phyloP scores from a whole-genome alignment of 2,888 invertebrate species.

The Tetropium fuscum region DNA sequence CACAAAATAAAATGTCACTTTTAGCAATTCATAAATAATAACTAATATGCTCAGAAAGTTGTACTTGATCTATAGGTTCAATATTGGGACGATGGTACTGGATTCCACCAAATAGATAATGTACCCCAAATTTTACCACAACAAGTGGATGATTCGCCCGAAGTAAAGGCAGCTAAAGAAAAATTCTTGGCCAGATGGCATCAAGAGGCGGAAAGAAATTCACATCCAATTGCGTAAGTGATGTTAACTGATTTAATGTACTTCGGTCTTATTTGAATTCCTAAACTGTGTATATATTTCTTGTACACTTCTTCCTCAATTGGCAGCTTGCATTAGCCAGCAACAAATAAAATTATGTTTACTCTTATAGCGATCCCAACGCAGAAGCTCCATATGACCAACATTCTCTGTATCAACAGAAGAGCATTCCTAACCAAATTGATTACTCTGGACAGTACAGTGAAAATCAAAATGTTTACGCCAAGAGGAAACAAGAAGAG shows the following conservation, averaged over 20 bases:
- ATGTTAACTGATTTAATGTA: too few species aligned
- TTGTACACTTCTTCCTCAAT: too few species aligned
- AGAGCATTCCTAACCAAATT: slow-evolving; percentile 32
- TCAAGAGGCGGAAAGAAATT: slow-evolving; percentile 71
- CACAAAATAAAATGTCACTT: too few species aligned
- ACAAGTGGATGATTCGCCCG: slow-evolving; percentile 77
- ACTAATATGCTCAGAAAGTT: too few species aligned
- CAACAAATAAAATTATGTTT: too few species aligned
- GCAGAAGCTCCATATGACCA: slow-evolving; percentile 17
- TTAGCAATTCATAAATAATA: too few species aligned
- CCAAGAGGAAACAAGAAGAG: slow-evolving; percentile 32
- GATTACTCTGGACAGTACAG: slow-evolving; percentile 46
- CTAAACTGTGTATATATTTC: too few species aligned
- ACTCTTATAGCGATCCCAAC: too few species aligned
- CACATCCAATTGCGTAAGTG: slow-evolving; percentile 59
- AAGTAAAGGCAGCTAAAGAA: slow-evolving; percentile 76
- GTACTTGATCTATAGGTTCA: slow-evolving; percentile 72
- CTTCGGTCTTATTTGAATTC: too few species aligned
- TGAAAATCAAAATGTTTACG: slow-evolving; percentile 39
- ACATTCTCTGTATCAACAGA: background rate
- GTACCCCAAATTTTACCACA: slow-evolving; percentile 73
- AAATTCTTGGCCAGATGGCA: slow-evolving; percentile 78
- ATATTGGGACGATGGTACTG: slow-evolving; percentile 80
- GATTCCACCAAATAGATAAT: slow-evolving; percentile 85
- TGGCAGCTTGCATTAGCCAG: too few species aligned